A percentile compares a stretch with the other conserved stretches of the same genome.
phyloP scores from a whole-genome alignment of 2,113 vertebrate genomes.

The Callionymus lyra region DNA sequence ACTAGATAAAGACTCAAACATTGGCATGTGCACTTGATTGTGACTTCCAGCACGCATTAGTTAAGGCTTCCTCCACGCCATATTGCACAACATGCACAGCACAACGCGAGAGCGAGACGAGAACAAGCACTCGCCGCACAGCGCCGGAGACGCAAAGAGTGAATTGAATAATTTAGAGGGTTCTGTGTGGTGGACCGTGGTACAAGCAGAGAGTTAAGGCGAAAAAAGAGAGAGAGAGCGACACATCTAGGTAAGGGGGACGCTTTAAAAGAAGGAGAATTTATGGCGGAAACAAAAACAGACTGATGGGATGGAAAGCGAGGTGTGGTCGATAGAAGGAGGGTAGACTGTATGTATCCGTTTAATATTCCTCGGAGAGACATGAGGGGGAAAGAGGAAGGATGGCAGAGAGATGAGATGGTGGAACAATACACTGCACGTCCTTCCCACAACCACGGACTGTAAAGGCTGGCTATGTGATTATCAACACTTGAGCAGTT shows the following conservation, averaged over 20 bases:
- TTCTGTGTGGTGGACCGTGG: slow-evolving; percentile 46
- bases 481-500: slow-evolving; percentile 58
- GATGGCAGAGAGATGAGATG: slow-evolving; percentile 16
- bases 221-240: not conserved
- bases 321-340: slow-evolving; percentile 14
- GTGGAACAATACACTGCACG: slow-evolving; percentile 36
- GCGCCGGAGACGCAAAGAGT: slow-evolving; percentile 48
- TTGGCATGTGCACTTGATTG: not conserved
- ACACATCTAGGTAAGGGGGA: not conserved
- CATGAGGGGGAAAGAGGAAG: slow-evolving; percentile 5
- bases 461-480: slow-evolving; percentile 52
- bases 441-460: slow-evolving; percentile 28
- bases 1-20: slow-evolving; percentile 37
- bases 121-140: slow-evolving; percentile 31
- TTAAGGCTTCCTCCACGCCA: not conserved
- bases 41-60: not conserved
- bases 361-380: slow-evolving; percentile 20
- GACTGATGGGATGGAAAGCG: slow-evolving; percentile 11
- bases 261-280: slow-evolving; percentile 1
- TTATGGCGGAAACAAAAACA: slow-evolving; percentile 11
- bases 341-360: slow-evolving; percentile 17
- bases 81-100: too few species aligned
- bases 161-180: slow-evolving; percentile 60
- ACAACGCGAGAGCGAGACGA: not conserved
- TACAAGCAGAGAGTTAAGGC: slow-evolving; percentile 23